Evolutionary conservation across 2,797 vertebrate species (phyloP).

Genomic region (Hoplostethus atlanticus): DNA sequence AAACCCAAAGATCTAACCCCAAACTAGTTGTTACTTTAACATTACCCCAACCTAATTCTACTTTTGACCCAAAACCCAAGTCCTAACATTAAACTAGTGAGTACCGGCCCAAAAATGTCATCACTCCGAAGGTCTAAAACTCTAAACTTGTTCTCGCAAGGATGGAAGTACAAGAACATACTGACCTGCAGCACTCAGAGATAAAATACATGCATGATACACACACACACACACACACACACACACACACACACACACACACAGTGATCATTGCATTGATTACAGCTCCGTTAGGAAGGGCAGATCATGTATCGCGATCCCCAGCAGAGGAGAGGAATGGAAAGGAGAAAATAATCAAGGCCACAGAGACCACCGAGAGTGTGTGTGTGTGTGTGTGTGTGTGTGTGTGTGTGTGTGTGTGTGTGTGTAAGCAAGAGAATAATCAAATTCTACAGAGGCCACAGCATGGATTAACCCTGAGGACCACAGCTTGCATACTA

Average conservation of each 20-base stretch:
- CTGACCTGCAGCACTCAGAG: background rate
- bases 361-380: constrained; percentile 20
- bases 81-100: too few relatives aligned
- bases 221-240: background rate
- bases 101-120: too few relatives aligned
- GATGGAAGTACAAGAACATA: background rate
- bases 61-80: too few relatives aligned
- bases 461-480: constrained; percentile 49
- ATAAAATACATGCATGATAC: background rate
- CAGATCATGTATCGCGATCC: constrained; percentile 51
- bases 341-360: constrained; percentile 41
- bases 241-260: constrained; percentile 18
- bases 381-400: constrained; percentile 15
- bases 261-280: constrained; percentile 61
- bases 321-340: constrained; percentile 18
- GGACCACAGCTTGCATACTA: constrained; percentile 61
- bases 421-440: constrained; percentile 50
- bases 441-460: constrained; percentile 56
- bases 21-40: too few relatives aligned
- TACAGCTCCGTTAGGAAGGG: constrained; percentile 39
- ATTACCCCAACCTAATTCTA: too few relatives aligned
- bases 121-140: too few relatives aligned
- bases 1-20: too few relatives aligned
- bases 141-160: too few relatives aligned
- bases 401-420: constrained; percentile 6